Percentiles rank a stretch among this genome's conserved stretches.
These are phyloP conservation scores for Agapostemon virescens DNA, from an alignment of 2,888 invertebrate species.

Conservation along the genomic window DNA sequence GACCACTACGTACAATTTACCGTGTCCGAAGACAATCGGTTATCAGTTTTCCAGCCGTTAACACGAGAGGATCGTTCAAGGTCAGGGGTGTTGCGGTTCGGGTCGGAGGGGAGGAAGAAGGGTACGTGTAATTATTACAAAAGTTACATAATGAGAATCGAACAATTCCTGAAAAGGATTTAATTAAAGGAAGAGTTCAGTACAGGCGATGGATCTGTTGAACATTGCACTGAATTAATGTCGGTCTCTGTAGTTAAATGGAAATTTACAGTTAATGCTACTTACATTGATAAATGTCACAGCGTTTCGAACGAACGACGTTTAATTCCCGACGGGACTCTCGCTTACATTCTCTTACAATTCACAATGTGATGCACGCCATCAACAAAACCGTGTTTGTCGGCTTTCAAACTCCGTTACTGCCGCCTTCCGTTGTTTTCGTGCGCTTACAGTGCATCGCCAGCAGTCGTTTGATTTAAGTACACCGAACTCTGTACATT, in stretches of 20 bases:
- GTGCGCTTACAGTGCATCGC: not conserved
- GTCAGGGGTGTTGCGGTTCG: no score
- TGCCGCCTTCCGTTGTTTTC: not conserved
- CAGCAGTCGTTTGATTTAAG: not conserved
- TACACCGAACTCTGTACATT: slow-evolving; percentile 1
- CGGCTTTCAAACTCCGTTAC: not conserved
- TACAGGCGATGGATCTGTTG: slow-evolving; percentile 41
- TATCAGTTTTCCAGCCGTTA: not conserved
- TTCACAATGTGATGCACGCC: not conserved
- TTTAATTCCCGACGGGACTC: slow-evolving; percentile 3
- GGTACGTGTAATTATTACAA: not conserved
- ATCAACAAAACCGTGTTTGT: not conserved
- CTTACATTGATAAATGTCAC: slow-evolving; percentile 40
- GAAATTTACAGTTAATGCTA: slow-evolving; percentile 41
- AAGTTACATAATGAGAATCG: slow-evolving; percentile 23
- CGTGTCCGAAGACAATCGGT: not conserved
- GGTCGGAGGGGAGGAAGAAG: not conserved
- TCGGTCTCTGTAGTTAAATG: not conserved
- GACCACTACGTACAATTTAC: not conserved
- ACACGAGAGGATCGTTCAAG: not conserved
- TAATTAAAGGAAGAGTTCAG: slow-evolving; percentile 47
- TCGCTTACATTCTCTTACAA: slow-evolving; percentile 8
- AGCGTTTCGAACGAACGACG: slow-evolving; percentile 38
- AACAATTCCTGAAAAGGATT: slow-evolving; percentile 41
- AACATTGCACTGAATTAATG: slow-evolving; percentile 40